Conservation (phyloP, 2,888 invertebrate genomes). For the Lacanobia oleracea region DNA sequence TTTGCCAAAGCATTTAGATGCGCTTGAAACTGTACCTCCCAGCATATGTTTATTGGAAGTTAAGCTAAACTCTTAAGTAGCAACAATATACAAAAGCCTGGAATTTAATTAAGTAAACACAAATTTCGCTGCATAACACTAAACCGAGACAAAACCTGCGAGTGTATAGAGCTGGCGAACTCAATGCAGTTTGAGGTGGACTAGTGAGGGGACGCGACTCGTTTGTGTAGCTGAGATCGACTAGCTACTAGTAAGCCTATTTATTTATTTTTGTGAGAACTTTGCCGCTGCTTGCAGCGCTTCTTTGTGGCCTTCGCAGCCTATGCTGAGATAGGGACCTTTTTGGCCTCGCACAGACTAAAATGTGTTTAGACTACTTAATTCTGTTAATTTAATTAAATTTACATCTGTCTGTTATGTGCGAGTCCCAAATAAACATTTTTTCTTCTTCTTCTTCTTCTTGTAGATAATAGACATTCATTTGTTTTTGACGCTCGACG, state of each 20-base stretch:
- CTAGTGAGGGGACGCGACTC: slow-evolving; percentile 46
- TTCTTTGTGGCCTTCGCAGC: no score
- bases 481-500: no score
- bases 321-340: no score
- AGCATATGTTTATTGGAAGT: slow-evolving; percentile 28
- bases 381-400: no score
- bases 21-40: neutral
- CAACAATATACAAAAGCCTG: slow-evolving; percentile 53
- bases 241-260: neutral
- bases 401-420: no score
- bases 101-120: slow-evolving; percentile 70
- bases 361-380: no score
- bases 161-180: slow-evolving; percentile 38
- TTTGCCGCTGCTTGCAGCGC: no score
- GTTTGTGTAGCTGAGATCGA: slow-evolving; percentile 15
- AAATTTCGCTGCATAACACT: slow-evolving; percentile 63
- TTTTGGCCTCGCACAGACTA: no score
- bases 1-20: slow-evolving; percentile 2
- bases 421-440: no score
- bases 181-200: slow-evolving; percentile 55
- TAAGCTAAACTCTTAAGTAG: slow-evolving; percentile 23
- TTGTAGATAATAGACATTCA: no score
- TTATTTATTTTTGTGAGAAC: neutral
- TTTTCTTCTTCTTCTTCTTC: no score
- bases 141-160: slow-evolving; percentile 61